Conservation (phyloP, 1,140 invertebrate genomes). For the Bombus sylvicola region DNA sequence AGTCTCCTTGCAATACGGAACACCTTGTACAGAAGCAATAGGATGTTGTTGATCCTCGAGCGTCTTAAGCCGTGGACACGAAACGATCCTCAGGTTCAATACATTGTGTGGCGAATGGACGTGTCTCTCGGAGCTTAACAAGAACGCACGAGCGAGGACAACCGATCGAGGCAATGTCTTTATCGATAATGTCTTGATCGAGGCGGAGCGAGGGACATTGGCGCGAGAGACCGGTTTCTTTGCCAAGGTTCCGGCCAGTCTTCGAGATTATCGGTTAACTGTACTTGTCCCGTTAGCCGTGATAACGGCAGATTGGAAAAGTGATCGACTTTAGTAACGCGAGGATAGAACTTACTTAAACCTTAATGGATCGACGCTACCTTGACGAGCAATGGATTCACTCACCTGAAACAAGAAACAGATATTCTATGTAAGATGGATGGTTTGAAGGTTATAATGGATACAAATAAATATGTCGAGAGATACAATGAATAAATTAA, state of each 20-base stretch:
- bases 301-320: slow-evolving; percentile 26
- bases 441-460: too few species aligned
- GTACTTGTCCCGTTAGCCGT: slow-evolving; percentile 34
- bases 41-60: too few species aligned
- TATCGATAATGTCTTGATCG: slow-evolving; percentile 42
- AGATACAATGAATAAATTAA: too few species aligned
- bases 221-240: slow-evolving; percentile 32
- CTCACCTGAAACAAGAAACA: slow-evolving; percentile 46
- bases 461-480: too few species aligned
- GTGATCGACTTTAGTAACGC: neutral
- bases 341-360: slow-evolving; percentile 15
- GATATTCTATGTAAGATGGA: neutral
- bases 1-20: too few species aligned
- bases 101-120: neutral
- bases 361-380: neutral
- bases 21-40: too few species aligned
- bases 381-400: neutral
- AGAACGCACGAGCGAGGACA: neutral
- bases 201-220: neutral
- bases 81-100: too few species aligned
- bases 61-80: too few species aligned
- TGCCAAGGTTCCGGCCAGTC: slow-evolving; percentile 11
- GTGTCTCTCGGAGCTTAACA: neutral
- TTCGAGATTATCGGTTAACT: slow-evolving; percentile 39
- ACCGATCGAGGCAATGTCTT: slow-evolving; percentile 13